phyloP scores from a whole-genome alignment of 2,888 invertebrate genomes.

The Rhodophaea formosa region DNA sequence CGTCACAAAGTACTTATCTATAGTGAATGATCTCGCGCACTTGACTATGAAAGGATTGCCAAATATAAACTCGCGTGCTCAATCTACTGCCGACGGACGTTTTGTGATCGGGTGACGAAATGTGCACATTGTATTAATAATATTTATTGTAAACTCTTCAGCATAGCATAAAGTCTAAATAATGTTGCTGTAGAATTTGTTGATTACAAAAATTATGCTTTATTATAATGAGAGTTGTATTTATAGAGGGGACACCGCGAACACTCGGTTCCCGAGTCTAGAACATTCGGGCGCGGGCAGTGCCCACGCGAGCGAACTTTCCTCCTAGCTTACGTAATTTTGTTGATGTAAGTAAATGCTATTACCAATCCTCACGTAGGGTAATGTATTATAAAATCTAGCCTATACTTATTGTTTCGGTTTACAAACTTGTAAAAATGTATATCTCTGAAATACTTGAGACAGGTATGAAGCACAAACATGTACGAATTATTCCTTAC shows the following conservation, averaged over 20 bases:
- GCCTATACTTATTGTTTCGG: conserved; percentile 61
- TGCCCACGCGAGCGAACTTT: conserved; percentile 46
- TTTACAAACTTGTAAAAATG: conserved; percentile 65
- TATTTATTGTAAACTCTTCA: conserved; percentile 63
- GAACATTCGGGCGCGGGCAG: conserved; percentile 26
- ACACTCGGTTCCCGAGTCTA: conserved; percentile 60
- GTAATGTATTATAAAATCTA: conserved; percentile 69
- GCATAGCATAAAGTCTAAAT: conserved; percentile 68
- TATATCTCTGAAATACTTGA: conserved; percentile 59
- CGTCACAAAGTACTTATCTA: conserved; percentile 62
- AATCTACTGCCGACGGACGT: conserved; percentile 46
- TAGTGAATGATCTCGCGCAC: conserved; percentile 32
- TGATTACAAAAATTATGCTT: conserved; percentile 71
- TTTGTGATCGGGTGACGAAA: conserved; percentile 47
- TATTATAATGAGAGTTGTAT: conserved; percentile 71
- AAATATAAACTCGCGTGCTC: conserved; percentile 61
- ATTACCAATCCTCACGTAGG: conserved; percentile 65
- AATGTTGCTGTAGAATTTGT: conserved; percentile 73
- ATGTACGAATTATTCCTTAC: conserved; percentile 58
- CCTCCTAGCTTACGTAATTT: conserved; percentile 61
- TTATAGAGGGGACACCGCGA: conserved; percentile 60
- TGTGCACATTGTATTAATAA: conserved; percentile 69
- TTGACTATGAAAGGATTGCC: conserved; percentile 47
- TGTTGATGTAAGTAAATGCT: conserved; percentile 55
- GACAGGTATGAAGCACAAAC: conserved; percentile 74